Conservation (phyloP, 2,797 vertebrate species). For the Channallabes apus region DNA sequence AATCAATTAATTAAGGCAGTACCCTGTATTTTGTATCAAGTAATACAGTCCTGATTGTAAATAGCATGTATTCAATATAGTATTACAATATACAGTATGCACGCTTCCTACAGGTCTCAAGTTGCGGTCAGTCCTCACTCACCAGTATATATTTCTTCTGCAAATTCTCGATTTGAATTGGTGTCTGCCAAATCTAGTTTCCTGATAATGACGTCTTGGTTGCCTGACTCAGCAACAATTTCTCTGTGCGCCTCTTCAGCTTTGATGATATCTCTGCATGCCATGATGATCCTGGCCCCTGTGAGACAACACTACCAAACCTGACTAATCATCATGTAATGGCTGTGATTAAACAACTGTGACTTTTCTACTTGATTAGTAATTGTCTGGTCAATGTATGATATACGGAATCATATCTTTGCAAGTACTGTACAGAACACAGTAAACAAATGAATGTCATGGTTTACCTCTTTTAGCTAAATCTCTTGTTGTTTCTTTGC, state of each 20-base stretch:
- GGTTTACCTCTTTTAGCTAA: conserved; percentile 57
- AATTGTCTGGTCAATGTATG: background rate
- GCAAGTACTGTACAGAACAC: background rate
- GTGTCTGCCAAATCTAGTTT: conserved; percentile 80
- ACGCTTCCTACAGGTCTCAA: background rate
- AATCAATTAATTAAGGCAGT: background rate
- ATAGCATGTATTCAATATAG: background rate
- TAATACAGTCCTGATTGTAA: background rate
- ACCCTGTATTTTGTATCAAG: background rate
- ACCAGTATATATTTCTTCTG: conserved; percentile 76
- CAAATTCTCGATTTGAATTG: conserved; percentile 78
- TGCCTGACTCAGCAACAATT: conserved; percentile 74
- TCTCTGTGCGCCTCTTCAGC: conserved; percentile 73
- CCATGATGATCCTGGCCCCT: conserved; percentile 81
- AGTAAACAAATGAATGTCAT: background rate
- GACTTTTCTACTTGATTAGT: background rate
- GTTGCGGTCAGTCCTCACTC: conserved; percentile 24
- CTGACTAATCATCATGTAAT: conserved; percentile 23
- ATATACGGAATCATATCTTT: conserved; percentile 7
- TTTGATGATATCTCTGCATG: conserved; percentile 77
- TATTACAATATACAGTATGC: background rate
- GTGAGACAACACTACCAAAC: conserved; percentile 35
- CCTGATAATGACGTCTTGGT: conserved; percentile 72
- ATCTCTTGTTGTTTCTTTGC: conserved; percentile 58
- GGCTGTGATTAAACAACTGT: background rate